These are phyloP conservation scores for Pipistrellus pygmaeus DNA, from an alignment of 2,797 vertebrate genomes.

Conservation along the genomic window DNA sequence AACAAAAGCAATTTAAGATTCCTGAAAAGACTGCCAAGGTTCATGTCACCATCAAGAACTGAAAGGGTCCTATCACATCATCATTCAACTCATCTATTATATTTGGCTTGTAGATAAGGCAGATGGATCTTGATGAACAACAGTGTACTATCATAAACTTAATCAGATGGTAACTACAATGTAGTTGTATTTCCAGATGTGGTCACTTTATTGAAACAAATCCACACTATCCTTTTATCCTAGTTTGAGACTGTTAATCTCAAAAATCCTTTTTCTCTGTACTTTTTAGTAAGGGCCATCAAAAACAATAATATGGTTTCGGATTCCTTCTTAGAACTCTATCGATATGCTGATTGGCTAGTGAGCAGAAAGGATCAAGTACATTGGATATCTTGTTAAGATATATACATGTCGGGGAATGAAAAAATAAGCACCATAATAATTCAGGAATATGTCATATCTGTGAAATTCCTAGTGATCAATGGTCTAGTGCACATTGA, in stretches of 20 bases:
- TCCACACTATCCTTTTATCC: not conserved
- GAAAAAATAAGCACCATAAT: not conserved
- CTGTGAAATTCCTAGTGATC: not conserved
- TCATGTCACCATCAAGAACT: not conserved
- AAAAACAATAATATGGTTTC: not conserved
- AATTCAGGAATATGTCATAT: not conserved
- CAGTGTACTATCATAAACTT: not conserved
- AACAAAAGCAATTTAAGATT: conserved; percentile 20
- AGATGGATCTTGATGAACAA: not conserved
- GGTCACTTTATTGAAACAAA: not conserved
- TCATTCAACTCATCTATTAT: not conserved
- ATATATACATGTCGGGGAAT: not conserved
- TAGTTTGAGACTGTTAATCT: not conserved
- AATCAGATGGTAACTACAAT: not conserved
- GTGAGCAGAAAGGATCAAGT: not conserved
- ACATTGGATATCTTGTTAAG: not conserved
- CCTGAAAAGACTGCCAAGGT: not conserved
- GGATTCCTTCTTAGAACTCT: not conserved
- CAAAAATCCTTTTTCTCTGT: not conserved
- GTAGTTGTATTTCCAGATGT: not conserved
- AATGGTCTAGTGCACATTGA: not conserved
- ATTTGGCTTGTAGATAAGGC: not conserved
- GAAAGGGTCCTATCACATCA: not conserved
- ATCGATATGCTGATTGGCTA: not conserved
- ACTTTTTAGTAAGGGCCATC: not conserved